A percentile compares a stretch with the other conserved stretches of the same genome.
phyloP scores from a whole-genome alignment of 2,113 vertebrate genomes.

The Corythoichthys haematopterus region DNA sequence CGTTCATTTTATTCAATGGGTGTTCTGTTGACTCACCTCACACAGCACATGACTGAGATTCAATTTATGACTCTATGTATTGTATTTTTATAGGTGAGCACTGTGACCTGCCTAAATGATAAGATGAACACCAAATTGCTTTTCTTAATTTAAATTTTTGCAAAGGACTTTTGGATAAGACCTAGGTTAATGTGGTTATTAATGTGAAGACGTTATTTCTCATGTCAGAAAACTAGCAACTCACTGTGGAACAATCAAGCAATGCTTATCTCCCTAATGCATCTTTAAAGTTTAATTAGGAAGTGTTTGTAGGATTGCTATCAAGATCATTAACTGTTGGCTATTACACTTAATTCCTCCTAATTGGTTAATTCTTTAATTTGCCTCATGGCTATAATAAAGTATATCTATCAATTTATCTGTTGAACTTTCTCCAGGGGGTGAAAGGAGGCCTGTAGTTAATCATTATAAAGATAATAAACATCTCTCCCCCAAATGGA shows the following conservation, averaged over 20 bases:
- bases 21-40: neutral
- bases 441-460: neutral
- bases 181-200: neutral
- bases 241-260: neutral
- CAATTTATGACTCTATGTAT: neutral
- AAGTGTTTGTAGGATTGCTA: neutral
- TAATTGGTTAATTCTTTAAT: neutral
- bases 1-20: neutral
- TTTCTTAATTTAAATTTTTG: neutral
- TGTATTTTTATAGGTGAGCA: neutral
- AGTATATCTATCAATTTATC: neutral
- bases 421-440: neutral
- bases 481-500: neutral
- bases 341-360: neutral
- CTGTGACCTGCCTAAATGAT: neutral
- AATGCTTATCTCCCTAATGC: neutral
- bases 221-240: neutral
- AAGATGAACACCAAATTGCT: neutral
- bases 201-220: neutral
- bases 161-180: neutral
- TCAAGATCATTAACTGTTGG: neutral
- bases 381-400: neutral
- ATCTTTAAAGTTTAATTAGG: neutral
- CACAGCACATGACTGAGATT: neutral
- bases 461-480: neutral